These are phyloP conservation scores for Helarctos malayanus DNA, from an alignment of 2,797 vertebrate genomes.

Conservation along the genomic window DNA sequence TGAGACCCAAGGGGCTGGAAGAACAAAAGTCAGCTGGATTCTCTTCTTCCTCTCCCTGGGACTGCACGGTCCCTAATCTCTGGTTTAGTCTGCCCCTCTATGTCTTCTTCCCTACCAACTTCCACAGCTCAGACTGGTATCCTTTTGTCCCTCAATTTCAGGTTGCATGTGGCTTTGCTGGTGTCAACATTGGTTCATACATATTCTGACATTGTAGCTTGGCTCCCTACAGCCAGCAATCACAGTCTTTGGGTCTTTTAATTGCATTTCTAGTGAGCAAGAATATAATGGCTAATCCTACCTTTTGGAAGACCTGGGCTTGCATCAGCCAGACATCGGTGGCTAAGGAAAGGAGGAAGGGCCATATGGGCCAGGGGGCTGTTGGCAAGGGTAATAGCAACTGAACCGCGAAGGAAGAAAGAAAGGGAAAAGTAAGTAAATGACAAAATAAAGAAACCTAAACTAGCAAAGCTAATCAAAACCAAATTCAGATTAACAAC, in stretches of 20 bases:
- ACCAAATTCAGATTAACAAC: conserved; percentile 13
- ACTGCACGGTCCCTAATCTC: neutral
- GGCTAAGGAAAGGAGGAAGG: neutral
- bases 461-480: conserved; percentile 16
- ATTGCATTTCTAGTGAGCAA: neutral
- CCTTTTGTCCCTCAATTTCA: conserved; percentile 12
- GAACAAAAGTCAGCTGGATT: neutral
- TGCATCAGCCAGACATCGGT: neutral
- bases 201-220: neutral
- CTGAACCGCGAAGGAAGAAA: neutral
- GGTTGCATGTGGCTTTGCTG: conserved; percentile 14
- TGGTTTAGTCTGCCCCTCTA: neutral
- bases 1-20: neutral
- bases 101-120: neutral
- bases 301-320: neutral
- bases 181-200: neutral
- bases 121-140: neutral
- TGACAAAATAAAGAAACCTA: conserved; percentile 2
- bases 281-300: neutral
- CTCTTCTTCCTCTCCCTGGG: neutral
- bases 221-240: neutral
- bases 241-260: conserved; percentile 14
- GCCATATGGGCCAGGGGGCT: neutral
- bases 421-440: neutral
- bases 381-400: neutral